These are phyloP conservation scores for Corythornis cristatus DNA, from an alignment of 2,113 vertebrate species.

Conservation along the genomic window DNA sequence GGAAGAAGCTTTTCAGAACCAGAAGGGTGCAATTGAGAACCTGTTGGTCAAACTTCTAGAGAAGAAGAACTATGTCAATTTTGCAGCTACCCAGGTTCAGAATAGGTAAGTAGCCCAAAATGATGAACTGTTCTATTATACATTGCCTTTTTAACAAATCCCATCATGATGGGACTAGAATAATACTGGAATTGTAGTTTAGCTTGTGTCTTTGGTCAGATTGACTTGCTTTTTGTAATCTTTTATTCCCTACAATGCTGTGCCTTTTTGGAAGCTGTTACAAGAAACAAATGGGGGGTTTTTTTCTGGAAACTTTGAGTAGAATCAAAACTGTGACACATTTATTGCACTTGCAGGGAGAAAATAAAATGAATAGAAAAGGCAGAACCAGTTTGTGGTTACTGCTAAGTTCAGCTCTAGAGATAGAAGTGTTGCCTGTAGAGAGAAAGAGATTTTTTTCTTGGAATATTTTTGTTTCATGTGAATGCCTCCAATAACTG, in stretches of 20 bases:
- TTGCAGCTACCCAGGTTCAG: conserved; percentile 93
- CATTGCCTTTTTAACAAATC: background rate
- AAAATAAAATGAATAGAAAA: background rate
- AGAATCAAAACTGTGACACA: background rate
- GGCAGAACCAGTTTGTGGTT: background rate
- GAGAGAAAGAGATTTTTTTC: background rate
- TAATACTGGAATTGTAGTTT: background rate
- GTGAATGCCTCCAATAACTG: background rate
- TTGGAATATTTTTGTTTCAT: background rate
- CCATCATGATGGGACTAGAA: background rate
- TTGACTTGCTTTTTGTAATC: background rate
- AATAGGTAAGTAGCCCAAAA: conserved; percentile 82
- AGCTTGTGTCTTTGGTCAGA: background rate
- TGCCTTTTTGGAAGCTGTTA: background rate
- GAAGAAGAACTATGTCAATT: conserved; percentile 96
- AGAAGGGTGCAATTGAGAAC: conserved; percentile 94
- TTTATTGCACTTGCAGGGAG: background rate
- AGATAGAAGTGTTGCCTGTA: background rate
- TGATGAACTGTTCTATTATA: background rate
- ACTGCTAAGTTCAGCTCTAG: background rate
- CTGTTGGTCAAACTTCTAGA: conserved; percentile 93
- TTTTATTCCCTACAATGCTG: background rate
- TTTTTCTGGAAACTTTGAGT: background rate
- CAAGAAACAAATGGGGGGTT: background rate
- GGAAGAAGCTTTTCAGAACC: conserved; percentile 97